These are phyloP conservation scores for Monochamus saltuarius DNA, from an alignment of 1,140 invertebrate species.

Conservation along the genomic window DNA sequence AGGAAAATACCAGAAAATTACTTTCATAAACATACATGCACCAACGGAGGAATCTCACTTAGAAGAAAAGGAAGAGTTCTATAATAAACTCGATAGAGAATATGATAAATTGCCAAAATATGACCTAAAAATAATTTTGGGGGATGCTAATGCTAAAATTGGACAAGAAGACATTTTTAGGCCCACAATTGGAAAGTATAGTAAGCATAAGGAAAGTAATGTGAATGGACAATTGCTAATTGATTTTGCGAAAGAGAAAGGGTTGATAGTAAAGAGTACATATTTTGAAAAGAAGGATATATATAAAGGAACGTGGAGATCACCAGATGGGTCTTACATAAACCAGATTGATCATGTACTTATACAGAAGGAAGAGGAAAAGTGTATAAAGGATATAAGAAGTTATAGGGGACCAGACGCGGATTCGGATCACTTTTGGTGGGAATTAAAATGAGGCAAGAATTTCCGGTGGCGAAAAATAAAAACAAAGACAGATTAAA, in stretches of 20 bases:
- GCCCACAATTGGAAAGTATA: slow-evolving; percentile 42
- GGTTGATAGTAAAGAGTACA: slow-evolving; percentile 28
- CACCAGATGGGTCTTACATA: slow-evolving; percentile 23
- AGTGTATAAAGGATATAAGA: background rate
- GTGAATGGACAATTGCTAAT: slow-evolving; percentile 31
- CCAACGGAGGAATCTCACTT: slow-evolving; percentile 1
- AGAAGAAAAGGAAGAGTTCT: background rate
- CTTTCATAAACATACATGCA: slow-evolving; percentile 2
- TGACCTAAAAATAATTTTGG: slow-evolving; percentile 10
- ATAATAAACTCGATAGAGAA: background rate
- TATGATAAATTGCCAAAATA: slow-evolving; percentile 5
- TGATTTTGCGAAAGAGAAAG: slow-evolving; percentile 26
- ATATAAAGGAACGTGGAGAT: slow-evolving; percentile 34
- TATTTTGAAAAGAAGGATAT: slow-evolving; percentile 33
- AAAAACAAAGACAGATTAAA: too few species aligned
- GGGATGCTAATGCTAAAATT: slow-evolving; percentile 14
- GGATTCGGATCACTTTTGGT: background rate
- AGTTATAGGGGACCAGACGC: background rate
- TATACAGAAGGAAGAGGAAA: background rate
- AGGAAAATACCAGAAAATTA: background rate
- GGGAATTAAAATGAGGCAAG: too few species aligned
- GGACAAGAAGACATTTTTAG: slow-evolving; percentile 18
- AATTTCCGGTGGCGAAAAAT: too few species aligned
- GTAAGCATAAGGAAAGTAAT: slow-evolving; percentile 39
- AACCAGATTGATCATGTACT: slow-evolving; percentile 10